Evolutionary conservation across 2,113 vertebrate species (phyloP).

Genomic region (Lutjanus erythropterus): DNA sequence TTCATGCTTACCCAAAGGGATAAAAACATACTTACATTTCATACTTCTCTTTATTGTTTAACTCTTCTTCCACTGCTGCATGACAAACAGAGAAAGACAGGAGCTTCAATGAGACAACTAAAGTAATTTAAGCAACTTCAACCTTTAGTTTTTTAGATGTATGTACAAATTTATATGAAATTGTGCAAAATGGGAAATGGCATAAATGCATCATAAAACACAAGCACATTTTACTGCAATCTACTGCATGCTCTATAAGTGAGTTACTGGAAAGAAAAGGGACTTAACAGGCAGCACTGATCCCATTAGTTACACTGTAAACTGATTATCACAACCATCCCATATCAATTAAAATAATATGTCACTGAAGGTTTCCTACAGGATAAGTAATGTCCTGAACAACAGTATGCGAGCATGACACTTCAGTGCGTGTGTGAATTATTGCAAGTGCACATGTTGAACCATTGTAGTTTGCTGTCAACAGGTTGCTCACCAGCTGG

Average conservation of each 20-base stretch:
- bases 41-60: conserved; percentile 55
- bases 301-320: neutral
- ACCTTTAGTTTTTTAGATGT: neutral
- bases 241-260: neutral
- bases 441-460: neutral
- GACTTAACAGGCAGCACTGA: neutral
- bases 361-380: neutral
- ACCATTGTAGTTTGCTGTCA: conserved; percentile 23
- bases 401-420: neutral
- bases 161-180: neutral
- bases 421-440: neutral
- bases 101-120: neutral
- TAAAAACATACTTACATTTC: conserved; percentile 67
- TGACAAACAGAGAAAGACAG: conserved; percentile 35
- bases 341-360: neutral
- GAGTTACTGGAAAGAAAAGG: neutral
- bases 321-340: neutral
- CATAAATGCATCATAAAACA: neutral
- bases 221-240: neutral
- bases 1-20: neutral
- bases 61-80: conserved; percentile 59
- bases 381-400: neutral
- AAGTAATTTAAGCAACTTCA: neutral
- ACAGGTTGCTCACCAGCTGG: conserved; percentile 79
- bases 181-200: neutral